Percentiles rank a stretch among this genome's conserved stretches.
These are phyloP conservation scores for Podabrus alpinus DNA, from an alignment of 2,888 invertebrate species.

Conservation along the genomic window DNA sequence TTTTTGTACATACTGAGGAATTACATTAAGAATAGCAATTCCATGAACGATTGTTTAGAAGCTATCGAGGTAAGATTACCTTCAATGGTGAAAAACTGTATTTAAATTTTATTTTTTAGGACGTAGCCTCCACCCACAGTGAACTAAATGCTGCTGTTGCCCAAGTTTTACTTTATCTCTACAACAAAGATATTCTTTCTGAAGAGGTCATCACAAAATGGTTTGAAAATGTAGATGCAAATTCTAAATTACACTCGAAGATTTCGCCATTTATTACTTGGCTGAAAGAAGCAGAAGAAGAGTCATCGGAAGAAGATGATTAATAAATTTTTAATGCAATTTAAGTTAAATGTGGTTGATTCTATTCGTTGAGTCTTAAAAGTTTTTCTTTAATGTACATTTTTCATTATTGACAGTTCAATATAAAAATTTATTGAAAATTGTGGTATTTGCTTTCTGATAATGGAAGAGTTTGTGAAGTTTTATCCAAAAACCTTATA, in stretches of 20 bases:
- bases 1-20: constrained; percentile 80
- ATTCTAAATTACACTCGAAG: constrained; percentile 48
- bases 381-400: neutral
- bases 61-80: constrained; percentile 74
- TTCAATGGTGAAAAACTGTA: neutral
- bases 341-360: neutral
- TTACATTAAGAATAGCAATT: constrained; percentile 83
- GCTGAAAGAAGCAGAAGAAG: constrained; percentile 88
- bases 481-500: too few relatives aligned
- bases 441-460: too few relatives aligned
- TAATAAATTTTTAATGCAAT: constrained; percentile 15
- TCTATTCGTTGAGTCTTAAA: neutral
- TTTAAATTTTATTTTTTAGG: constrained; percentile 54
- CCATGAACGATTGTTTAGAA: constrained; percentile 81
- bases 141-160: constrained; percentile 68
- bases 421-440: too few relatives aligned
- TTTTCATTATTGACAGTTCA: neutral
- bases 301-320: constrained; percentile 59
- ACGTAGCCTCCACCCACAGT: constrained; percentile 67
- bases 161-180: constrained; percentile 78
- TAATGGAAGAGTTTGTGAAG: too few relatives aligned
- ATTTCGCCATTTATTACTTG: constrained; percentile 78
- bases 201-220: constrained; percentile 83
- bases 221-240: constrained; percentile 65
- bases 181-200: constrained; percentile 79